Base-by-base conservation (phyloP, 2,888 invertebrate species). In the Tyria jacobaeae region DNA sequence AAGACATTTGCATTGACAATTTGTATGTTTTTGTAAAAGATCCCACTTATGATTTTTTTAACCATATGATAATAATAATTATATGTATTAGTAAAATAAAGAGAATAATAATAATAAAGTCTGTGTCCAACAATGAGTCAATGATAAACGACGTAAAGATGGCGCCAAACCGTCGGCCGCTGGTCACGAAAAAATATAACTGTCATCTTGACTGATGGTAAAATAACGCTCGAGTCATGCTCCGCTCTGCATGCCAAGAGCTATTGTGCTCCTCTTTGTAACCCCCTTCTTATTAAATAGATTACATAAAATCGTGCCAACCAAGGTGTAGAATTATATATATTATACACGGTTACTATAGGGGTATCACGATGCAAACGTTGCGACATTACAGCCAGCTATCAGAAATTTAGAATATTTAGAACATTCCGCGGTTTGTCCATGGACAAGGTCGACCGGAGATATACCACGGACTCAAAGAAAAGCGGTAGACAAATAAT, bases 161-260 rank as follows among this genome's bases (percentile, higher is more conserved):
- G 91, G 91, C 93, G 92, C 89, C 91, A 83, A 79, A 83, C 81
- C 89, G 91, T 87, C 92, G 90, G 88, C 86, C 88, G 87, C 83
- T 90, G 89, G 87, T 84, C 91, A 87, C 90, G 90, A 91, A 94
- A n/a, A 94, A 92, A 94, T 90, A 90, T 89, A 86, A 90, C 89
- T 93, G 90, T 92, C 92, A 92, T 94, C 90, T 92, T 93, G 93
- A 93, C 86, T 89, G 91, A 93, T 92, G 89, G 88, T 86, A 85
- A 91, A 92, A 91, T 91, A 93, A 91, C 86, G 84, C 80, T 83
- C 77, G 83, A 87, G 90, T 94, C 92, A 92, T 90, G 88, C 87
- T 84, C 79, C 79, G 81, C 85, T 89, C 88, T 90, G 88, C 88
- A 91, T 88, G 90, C 89, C 87, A 87, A 88, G 84, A 84, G 84